phyloP scores from a whole-genome alignment of 1,140 invertebrate genomes.

The Caenorhabditis briggsae region DNA sequence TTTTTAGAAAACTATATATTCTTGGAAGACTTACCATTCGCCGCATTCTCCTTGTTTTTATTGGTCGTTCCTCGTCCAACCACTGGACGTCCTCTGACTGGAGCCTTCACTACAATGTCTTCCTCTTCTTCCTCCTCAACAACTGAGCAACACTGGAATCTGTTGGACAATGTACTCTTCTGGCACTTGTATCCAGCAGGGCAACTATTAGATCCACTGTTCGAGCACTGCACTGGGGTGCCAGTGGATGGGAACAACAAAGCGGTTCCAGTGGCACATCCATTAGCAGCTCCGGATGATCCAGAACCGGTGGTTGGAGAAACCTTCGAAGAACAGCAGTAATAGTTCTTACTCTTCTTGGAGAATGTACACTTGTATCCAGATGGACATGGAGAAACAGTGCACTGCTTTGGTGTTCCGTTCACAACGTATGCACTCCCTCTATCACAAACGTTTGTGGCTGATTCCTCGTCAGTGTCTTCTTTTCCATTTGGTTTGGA shows the following conservation, averaged over 20 bases:
- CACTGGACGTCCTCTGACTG: conserved; percentile 54
- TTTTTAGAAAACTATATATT: neutral
- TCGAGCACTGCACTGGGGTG: conserved; percentile 73
- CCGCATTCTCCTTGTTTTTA: conserved; percentile 45
- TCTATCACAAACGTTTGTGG: conserved; percentile 70
- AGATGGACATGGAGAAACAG: conserved; percentile 68
- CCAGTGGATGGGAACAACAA: conserved; percentile 77
- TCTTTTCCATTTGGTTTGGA: conserved; percentile 44
- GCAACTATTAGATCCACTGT: conserved; percentile 64
- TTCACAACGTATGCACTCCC: conserved; percentile 73
- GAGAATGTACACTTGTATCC: conserved; percentile 75
- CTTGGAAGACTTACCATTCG: conserved; percentile 16
- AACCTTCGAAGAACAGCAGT: conserved; percentile 51
- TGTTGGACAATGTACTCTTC: conserved; percentile 64
- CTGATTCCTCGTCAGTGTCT: conserved; percentile 13
- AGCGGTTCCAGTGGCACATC: conserved; percentile 72
- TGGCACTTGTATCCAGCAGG: conserved; percentile 70
- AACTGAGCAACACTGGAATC: conserved; percentile 72
- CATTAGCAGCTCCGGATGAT: conserved; percentile 64
- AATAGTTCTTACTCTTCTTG: conserved; percentile 66
- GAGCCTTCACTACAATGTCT: conserved; percentile 17
- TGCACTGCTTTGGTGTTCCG: conserved; percentile 75
- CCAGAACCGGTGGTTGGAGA: conserved; percentile 3
- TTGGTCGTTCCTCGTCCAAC: neutral
- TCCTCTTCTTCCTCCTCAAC: conserved; percentile 11